phyloP scores from a whole-genome alignment of 2,797 vertebrate genomes.

The Pseudochaenichthys georgianus region DNA sequence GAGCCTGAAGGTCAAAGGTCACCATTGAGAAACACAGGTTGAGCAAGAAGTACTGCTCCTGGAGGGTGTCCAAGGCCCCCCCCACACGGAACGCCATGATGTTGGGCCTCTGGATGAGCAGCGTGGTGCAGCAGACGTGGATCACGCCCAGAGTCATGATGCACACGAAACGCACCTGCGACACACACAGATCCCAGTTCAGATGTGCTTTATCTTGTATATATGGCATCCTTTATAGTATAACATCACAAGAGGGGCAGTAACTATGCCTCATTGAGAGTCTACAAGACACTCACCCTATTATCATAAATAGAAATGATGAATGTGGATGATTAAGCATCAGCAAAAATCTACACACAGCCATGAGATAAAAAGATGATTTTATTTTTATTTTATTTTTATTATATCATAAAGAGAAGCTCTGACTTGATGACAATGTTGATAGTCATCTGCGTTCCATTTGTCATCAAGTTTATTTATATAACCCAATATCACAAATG shows the following conservation, averaged over 20 bases:
- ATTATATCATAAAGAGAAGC: neutral
- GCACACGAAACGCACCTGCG: conserved; percentile 86
- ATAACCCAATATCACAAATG: too few species aligned
- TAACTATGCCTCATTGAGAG: neutral
- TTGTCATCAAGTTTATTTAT: too few species aligned
- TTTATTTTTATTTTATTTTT: too few species aligned
- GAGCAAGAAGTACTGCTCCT: conserved; percentile 88
- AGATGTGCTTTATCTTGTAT: neutral
- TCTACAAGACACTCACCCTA: neutral
- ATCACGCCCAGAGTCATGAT: conserved; percentile 83
- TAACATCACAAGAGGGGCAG: neutral
- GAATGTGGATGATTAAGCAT: neutral
- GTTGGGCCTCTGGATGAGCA: conserved; percentile 85
- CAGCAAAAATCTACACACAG: too few species aligned
- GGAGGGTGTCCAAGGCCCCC: conserved; percentile 86
- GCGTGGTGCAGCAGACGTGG: conserved; percentile 79
- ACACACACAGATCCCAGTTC: conserved; percentile 7
- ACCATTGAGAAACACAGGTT: conserved; percentile 91
- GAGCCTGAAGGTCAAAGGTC: conserved; percentile 91
- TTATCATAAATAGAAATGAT: neutral
- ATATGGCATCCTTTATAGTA: neutral
- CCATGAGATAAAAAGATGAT: neutral
- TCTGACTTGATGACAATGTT: neutral
- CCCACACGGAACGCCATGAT: conserved; percentile 92
- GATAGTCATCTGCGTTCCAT: neutral